These are phyloP conservation scores for Oscheius sp. DNA, from an alignment of 2,888 invertebrate species.

Conservation along the genomic window DNA sequence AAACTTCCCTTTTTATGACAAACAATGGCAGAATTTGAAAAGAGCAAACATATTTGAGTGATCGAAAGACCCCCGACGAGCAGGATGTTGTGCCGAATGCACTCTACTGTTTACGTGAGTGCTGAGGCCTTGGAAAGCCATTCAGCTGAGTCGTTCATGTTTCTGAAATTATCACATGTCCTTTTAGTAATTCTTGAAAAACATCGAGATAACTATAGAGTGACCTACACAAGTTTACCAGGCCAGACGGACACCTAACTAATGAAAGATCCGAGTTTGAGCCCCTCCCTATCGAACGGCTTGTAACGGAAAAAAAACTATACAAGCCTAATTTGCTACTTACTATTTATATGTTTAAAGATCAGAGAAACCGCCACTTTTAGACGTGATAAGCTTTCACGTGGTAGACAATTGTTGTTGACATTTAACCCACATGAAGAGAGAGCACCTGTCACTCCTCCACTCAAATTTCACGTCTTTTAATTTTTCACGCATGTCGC, in stretches of 20 bases:
- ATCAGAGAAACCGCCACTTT: no score
- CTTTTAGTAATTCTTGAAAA: no score
- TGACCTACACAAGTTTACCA: no score
- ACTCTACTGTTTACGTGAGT: conserved; percentile 28
- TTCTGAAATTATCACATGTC: neutral
- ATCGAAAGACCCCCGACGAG: conserved; percentile 7
- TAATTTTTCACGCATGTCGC: neutral
- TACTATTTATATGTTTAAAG: no score
- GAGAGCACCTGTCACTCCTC: neutral
- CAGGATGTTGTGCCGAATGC: conserved; percentile 25
- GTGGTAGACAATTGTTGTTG: conserved; percentile 28
- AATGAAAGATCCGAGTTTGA: no score
- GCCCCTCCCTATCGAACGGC: no score
- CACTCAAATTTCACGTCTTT: conserved; percentile 1
- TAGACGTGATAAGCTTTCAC: conserved; percentile 16
- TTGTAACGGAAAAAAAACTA: no score
- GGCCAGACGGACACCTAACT: no score
- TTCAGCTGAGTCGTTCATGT: conserved; percentile 8
- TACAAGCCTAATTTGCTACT: no score
- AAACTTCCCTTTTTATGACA: conserved; percentile 5
- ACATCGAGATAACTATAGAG: no score
- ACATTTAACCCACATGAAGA: conserved; percentile 7
- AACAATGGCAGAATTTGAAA: conserved; percentile 9
- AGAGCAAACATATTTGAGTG: conserved; percentile 6
- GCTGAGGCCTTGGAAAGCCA: no score